Evolutionary conservation across 2,113 vertebrate genomes (phyloP), one percentile per base, ranked within the genome.

Genomic region (Lampris megalopsis): DNA sequence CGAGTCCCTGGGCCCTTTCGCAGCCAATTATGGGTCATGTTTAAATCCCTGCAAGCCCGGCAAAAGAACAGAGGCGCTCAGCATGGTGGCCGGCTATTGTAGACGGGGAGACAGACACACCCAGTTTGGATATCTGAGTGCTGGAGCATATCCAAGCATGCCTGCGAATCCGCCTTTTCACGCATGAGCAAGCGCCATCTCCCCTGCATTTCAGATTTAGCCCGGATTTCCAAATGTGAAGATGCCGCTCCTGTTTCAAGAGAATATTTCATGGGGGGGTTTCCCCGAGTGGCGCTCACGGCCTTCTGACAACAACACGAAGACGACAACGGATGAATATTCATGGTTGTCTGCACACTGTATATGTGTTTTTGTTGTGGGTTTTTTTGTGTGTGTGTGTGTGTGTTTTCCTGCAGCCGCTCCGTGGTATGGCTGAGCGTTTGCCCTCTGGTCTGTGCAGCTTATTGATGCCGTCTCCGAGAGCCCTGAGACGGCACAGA

Each of bases 401-500:
- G 79, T 74, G 63, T 88, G 74, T 64, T 75, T 80, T 75, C 24
- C 57, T 50, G 43, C 40, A 58, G 36, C 65, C 53, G 71, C n/a
- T 64, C 76, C 36, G 41, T 68, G 41, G 63, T 75, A 74, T 82
- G 64, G 56, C 74, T 81, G 67, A 43, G 65, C 50, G 60, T 13
- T 75, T 71, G 66, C 79, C 80, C 86, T 75, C 68, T 66, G 81
- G 84, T 89, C 86, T 82, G 63, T 70, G 60, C 65, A 52, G 70
- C 58, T 57, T 66, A 54, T 77, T 85, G 83, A 89, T 78, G 81
- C 85, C 79, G 63, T 73, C 82, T 77, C 60, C 69, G 75, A 79
- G 65, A 72, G 70, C 73, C 76, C 89, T 82, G 89, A 92, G 90
- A 91, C 90, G 92, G 91, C 77, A 76, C 73, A 64, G 84, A 81